Evolutionary conservation across 2,113 vertebrate genomes (phyloP), one percentile per base, ranked within the genome.

Genomic region (Arothron firmamentum): DNA sequence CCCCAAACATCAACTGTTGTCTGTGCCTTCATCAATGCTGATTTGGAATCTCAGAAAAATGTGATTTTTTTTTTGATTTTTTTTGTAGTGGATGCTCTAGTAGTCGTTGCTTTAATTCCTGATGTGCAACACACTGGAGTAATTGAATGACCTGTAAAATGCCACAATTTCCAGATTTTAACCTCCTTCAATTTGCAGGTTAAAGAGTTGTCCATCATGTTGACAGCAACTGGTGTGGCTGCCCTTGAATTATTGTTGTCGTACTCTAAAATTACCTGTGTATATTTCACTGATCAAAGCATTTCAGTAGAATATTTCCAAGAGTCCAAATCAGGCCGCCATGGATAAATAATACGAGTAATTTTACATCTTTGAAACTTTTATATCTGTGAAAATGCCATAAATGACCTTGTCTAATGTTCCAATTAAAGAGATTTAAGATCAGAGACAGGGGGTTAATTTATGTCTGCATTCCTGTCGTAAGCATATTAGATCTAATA

Each of bases 401-500:
- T 7, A n/a, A 52, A 57, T 45, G 54, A 61, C 50, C 53, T 23
- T 43, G 75, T 61, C 48, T 62, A 54, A 66, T 2, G 2, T 52
- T 54, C 48, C 25, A 16, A 52, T 57, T 52, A 74, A 78, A 58
- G 51, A 51, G 74, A 74, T 74, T 65, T 58, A 20, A 61, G 41
- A 54, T 60, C 69, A 71, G 5, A 53, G 18, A 54, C 53, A 12
- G 31, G 52, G 62, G 45, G 31, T 67, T 67, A 54, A 77, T 84
- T 77, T 64, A 62, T 28, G 63, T 75, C 78, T 71, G 78, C 79
- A 79, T 75, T 78, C 79, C 67, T 63, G 55, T 64, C 62, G 20
- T 68, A 63, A 74, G 62, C 73, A 65, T 64, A 80, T 77, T 77
- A 69, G 61, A 81, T 70, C 45, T 59, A 77, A 74, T 61, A 51